Base-by-base conservation (phyloP, 2,797 vertebrate genomes). In the Margarornis squamiger region DNA sequence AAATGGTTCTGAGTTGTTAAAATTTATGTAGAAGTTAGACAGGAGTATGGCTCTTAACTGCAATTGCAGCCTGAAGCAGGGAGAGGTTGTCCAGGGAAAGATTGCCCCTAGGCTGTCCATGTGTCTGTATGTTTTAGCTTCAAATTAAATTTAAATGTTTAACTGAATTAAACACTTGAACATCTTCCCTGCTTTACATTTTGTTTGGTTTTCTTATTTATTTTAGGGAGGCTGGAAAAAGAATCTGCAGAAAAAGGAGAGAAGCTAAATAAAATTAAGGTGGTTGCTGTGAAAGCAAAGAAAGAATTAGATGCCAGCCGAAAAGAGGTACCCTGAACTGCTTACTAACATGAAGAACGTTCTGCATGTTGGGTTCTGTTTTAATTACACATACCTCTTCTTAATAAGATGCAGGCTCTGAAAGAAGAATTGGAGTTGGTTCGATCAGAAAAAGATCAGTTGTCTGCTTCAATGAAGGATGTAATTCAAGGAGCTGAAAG, bases 281-380 rank as follows among this genome's bases (percentile, higher is more conserved):
- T 99, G 27, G 99, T 99, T 59, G 99, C 99, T 54, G 97, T 99
- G 80, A 99, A 99, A 97, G 99, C 99, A 73, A 99, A 98, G 96
- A 99, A 99, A 95, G 99, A 99, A 94, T 97, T 99, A 94, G 99
- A 99, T 93, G 96, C 73, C 82, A 99, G 98, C 92, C 98, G 98
- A 97, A 99, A 99, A 97, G 99, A 99, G 99, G 99, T 99, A 98
- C 82, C 38, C 13, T 91, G 10, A 32, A 32, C 36, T 68, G 9
- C 38, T 94, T 32, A 45, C n/a, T 66, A 79, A 11, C 86, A 10
- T 17, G n/a, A 72, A 49, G 18, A 79, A 34, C 3, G 4, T 76
- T 61, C 26, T 93, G 16, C 32, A 12, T 38, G 6, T 24, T 14
- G 13, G 13, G 10, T 59, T 84, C 82, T 90, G 32, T 76, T 87